Evolutionary conservation across 2,113 vertebrate species (phyloP).

Genomic region (Aegypius monachus): DNA sequence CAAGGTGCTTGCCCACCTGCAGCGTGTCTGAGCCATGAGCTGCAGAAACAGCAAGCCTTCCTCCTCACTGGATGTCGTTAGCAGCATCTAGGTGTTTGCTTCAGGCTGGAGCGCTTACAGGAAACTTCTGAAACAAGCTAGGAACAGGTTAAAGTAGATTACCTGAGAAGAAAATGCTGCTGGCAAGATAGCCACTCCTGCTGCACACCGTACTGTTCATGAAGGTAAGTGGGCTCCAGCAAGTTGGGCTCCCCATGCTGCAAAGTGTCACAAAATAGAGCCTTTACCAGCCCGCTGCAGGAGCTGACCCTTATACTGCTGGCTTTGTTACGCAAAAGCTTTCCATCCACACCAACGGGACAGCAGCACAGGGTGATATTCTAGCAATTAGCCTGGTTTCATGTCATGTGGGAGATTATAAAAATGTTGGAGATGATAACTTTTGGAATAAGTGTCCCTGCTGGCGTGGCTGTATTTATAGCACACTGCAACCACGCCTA

Average conservation of each 20-base stretch:
- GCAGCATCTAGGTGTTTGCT: background rate
- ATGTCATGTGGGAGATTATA: background rate
- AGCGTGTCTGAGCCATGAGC: accelerated
- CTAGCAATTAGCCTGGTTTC: background rate
- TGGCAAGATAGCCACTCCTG: background rate
- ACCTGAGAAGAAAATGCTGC: background rate
- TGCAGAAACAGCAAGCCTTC: background rate
- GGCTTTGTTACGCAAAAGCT: background rate
- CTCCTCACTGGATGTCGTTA: background rate
- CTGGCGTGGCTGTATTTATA: background rate
- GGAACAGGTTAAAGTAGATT: background rate
- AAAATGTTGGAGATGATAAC: background rate
- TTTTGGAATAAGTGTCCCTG: background rate
- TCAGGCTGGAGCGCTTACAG: background rate
- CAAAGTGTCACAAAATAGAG: background rate
- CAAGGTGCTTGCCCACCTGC: background rate
- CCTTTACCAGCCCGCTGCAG: background rate
- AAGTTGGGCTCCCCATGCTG: background rate
- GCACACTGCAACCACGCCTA: background rate
- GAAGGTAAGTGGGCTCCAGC: background rate
- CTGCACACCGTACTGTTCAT: accelerated
- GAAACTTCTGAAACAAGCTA: background rate
- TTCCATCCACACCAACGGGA: background rate
- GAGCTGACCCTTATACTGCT: accelerated
- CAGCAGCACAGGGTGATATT: background rate